Conservation (phyloP, 2,797 vertebrate genomes). For the Loriculus beryllinus region DNA sequence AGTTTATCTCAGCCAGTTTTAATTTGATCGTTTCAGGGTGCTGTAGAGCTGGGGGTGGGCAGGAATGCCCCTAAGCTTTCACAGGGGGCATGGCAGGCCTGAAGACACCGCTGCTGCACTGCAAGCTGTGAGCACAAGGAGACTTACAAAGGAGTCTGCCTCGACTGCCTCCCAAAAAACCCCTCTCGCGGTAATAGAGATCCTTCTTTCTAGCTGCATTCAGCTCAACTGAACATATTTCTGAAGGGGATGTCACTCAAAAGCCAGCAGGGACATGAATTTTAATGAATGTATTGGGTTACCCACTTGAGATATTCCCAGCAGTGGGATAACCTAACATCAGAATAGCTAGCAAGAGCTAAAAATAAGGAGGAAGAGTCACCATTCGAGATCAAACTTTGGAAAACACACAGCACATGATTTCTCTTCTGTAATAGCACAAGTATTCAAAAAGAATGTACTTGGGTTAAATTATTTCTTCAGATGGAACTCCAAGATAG, state of each 20-base stretch:
- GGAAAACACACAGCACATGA: background rate
- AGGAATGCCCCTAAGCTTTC: background rate
- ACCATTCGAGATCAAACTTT: background rate
- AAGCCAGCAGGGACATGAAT: background rate
- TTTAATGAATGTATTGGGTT: background rate
- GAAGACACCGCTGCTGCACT: background rate
- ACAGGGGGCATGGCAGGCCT: fast-evolving
- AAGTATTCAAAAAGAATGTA: background rate
- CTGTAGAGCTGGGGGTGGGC: background rate
- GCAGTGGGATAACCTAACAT: background rate
- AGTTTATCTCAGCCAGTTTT: background rate
- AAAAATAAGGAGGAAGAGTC: conserved; percentile 13
- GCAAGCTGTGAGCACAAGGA: fast-evolving
- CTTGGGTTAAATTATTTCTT: background rate
- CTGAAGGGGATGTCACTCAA: background rate
- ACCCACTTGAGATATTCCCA: conserved; percentile 1
- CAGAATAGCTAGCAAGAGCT: background rate
- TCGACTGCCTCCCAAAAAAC: background rate
- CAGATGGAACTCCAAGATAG: background rate
- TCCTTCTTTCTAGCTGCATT: background rate
- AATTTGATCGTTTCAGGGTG: background rate
- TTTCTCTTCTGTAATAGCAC: background rate
- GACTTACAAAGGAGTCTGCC: background rate
- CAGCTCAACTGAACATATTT: background rate
- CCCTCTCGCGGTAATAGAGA: background rate